A percentile compares a stretch with the other conserved stretches of the same genome.
Conservation (phyloP, 2,797 vertebrate species). For the Typhlichthys subterraneus region DNA sequence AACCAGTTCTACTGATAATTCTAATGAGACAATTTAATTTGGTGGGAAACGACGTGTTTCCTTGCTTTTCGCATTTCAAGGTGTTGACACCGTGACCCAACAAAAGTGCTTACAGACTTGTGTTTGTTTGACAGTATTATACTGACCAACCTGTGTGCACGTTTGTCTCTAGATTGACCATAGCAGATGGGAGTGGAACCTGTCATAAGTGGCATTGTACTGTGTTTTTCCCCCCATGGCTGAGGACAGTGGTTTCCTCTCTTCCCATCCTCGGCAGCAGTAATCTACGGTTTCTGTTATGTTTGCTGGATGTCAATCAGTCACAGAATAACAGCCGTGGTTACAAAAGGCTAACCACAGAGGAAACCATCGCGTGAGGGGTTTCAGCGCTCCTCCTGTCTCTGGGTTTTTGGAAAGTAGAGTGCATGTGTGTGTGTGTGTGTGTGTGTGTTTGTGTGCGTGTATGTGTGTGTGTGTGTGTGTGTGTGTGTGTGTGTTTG, state of each 20-base stretch:
- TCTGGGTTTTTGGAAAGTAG: background rate
- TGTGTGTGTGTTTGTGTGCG: background rate
- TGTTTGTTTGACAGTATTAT: background rate
- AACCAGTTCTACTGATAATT: slow-evolving; percentile 10
- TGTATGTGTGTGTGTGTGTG: background rate
- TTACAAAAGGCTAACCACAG: slow-evolving; percentile 35
- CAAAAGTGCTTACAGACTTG: too few species aligned
- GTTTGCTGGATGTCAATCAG: slow-evolving; percentile 40
- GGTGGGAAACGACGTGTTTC: background rate
- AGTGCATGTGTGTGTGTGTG: background rate
- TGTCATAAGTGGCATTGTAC: slow-evolving; percentile 40
- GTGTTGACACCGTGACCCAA: too few species aligned
- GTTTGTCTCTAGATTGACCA: slow-evolving; percentile 1
- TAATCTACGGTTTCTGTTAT: slow-evolving; percentile 35
- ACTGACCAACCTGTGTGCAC: background rate
- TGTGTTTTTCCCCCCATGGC: slow-evolving; percentile 19
- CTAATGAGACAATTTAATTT: too few species aligned
- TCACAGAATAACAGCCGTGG: slow-evolving; percentile 35
- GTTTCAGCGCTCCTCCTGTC: background rate
- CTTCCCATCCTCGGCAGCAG: slow-evolving; percentile 2
- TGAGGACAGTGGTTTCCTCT: slow-evolving; percentile 49
- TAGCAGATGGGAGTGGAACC: slow-evolving; percentile 5
- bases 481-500: background rate
- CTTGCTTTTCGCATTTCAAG: background rate
- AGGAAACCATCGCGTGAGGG: slow-evolving; percentile 43